Evolutionary conservation across 2,113 vertebrate species (phyloP).

Genomic region (Ciconia maguari): DNA sequence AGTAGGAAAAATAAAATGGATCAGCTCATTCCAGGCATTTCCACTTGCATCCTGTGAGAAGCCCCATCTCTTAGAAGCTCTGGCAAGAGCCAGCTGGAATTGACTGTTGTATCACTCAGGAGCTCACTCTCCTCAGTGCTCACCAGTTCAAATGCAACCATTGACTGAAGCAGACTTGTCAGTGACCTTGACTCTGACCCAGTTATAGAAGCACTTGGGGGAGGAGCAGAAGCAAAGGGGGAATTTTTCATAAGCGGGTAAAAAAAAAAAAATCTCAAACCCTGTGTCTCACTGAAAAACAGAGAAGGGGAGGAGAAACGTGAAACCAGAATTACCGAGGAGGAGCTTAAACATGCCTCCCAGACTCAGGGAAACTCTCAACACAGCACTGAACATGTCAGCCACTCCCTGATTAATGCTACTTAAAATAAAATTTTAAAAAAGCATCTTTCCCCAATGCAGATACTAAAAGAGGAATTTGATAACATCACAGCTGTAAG

Average conservation of each 20-base stretch:
- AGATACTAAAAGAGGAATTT: neutral
- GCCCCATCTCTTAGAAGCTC: neutral
- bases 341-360: neutral
- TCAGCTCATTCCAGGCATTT: slow-evolving; percentile 10
- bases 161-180: slow-evolving; percentile 20
- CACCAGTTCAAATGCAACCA: slow-evolving; percentile 13
- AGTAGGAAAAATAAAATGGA: slow-evolving; percentile 22
- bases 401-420: neutral
- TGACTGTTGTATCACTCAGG: neutral
- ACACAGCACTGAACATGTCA: neutral
- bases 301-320: neutral
- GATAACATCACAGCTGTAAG: neutral
- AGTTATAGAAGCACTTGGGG: neutral
- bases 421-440: neutral
- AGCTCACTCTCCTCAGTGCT: neutral
- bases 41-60: slow-evolving; percentile 16
- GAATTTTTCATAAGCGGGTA: neutral
- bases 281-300: neutral
- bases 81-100: slow-evolving; percentile 7
- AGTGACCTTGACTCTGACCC: slow-evolving; percentile 19
- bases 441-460: neutral
- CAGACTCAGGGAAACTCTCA: neutral
- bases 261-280: neutral
- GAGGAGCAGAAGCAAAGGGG: neutral
- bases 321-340: neutral